Percentiles rank a stretch among this genome's conserved stretches.
Conservation (phyloP, 1,140 invertebrate genomes). For the Dryas iulia region DNA sequence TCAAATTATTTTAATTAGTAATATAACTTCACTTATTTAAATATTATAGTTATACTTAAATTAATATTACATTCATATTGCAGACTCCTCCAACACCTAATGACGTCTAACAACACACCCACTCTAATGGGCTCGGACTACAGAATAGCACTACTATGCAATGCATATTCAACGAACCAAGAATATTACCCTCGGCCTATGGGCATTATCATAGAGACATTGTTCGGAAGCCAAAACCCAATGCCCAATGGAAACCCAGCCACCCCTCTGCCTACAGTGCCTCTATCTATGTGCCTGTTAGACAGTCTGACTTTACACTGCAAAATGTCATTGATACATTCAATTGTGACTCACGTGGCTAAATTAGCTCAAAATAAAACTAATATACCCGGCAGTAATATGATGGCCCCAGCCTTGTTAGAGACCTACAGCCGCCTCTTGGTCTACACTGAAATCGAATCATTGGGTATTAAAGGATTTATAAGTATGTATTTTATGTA, state of each 20-base stretch:
- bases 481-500: conserved; percentile 86
- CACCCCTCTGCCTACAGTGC: conserved; percentile 85
- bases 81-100: conserved; percentile 89
- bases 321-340: conserved; percentile 98
- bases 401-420: conserved; percentile 93
- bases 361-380: conserved; percentile 93
- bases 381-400: conserved; percentile 82
- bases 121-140: conserved; percentile 90
- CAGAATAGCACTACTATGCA: conserved; percentile 94
- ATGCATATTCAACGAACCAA: conserved; percentile 95
- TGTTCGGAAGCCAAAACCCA: conserved; percentile 87
- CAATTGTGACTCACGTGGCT: conserved; percentile 93
- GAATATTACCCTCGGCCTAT: conserved; percentile 93
- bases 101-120: conserved; percentile 84
- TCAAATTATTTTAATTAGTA: too few relatives aligned
- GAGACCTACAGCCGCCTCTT: conserved; percentile 96
- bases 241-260: conserved; percentile 78
- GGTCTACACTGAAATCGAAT: conserved; percentile 98
- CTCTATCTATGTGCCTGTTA: conserved; percentile 94
- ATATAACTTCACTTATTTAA: not conserved
- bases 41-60: too few relatives aligned
- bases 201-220: conserved; percentile 92
- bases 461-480: conserved; percentile 97
- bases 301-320: conserved; percentile 98
- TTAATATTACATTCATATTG: not conserved